Conservation (phyloP, 2,113 vertebrate genomes). For the Mastomys natalensis region DNA sequence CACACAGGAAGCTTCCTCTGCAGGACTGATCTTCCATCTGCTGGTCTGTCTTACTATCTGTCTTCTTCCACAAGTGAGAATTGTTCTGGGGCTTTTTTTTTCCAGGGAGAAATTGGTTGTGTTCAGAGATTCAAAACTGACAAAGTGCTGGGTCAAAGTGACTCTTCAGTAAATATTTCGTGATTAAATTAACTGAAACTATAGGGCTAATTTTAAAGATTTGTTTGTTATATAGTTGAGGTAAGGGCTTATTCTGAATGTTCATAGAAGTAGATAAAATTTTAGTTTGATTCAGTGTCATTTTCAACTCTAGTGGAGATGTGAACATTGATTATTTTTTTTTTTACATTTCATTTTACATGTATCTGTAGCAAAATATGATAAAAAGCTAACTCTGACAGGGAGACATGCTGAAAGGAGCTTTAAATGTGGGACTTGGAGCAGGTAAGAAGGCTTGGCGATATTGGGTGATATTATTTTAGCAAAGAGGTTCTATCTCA, state of each 20-base stretch:
- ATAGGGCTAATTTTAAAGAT: not conserved
- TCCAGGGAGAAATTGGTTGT: not conserved
- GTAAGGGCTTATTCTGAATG: not conserved
- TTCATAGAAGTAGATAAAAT: not conserved
- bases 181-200: not conserved
- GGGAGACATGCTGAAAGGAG: not conserved
- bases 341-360: not conserved
- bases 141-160: not conserved
- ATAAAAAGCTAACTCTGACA: not conserved
- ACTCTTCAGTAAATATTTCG: not conserved
- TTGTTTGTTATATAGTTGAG: not conserved
- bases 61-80: too few species aligned
- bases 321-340: not conserved
- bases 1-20: not conserved
- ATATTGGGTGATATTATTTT: not conserved
- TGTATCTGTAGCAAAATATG: not conserved
- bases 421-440: not conserved
- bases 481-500: not conserved
- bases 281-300: constrained; percentile 8
- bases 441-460: not conserved
- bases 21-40: not conserved
- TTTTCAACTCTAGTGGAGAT: not conserved
- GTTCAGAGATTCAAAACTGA: not conserved
- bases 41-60: not conserved
- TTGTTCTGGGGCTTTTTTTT: not conserved